A percentile compares a stretch with the other conserved stretches of the same genome.
phyloP scores from a whole-genome alignment of 2,113 vertebrate species.

The Apus apus region DNA sequence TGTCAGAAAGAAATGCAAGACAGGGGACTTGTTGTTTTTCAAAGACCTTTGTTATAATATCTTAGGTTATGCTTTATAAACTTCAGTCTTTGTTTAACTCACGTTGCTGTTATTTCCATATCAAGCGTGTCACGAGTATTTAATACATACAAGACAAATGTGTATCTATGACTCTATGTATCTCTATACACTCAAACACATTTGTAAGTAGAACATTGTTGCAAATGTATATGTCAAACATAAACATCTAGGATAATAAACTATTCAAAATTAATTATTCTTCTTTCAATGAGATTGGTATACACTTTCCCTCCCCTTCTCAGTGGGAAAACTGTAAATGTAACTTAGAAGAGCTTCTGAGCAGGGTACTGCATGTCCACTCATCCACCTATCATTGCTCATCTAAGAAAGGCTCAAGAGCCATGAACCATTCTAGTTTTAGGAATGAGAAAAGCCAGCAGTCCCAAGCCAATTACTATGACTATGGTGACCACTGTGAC shows the following conservation, averaged over 20 bases:
- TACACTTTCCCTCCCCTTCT: neutral
- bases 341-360: neutral
- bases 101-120: neutral
- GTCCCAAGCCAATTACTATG: neutral
- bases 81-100: neutral
- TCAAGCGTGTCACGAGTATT: neutral
- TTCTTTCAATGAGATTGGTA: neutral
- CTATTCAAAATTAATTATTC: neutral
- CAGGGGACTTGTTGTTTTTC: neutral
- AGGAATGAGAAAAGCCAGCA: neutral
- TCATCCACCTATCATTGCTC: neutral
- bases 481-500: fast-evolving
- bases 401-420: neutral
- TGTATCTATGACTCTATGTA: neutral
- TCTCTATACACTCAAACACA: neutral
- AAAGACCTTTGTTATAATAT: neutral
- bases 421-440: neutral
- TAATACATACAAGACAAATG: neutral
- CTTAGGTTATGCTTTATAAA: neutral
- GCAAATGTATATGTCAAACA: neutral
- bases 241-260: neutral
- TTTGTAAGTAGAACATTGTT: neutral
- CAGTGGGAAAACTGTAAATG: neutral
- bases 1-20: neutral
- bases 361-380: neutral